Base-by-base conservation (phyloP, 2,113 vertebrate species). In the Barbus barbus region DNA sequence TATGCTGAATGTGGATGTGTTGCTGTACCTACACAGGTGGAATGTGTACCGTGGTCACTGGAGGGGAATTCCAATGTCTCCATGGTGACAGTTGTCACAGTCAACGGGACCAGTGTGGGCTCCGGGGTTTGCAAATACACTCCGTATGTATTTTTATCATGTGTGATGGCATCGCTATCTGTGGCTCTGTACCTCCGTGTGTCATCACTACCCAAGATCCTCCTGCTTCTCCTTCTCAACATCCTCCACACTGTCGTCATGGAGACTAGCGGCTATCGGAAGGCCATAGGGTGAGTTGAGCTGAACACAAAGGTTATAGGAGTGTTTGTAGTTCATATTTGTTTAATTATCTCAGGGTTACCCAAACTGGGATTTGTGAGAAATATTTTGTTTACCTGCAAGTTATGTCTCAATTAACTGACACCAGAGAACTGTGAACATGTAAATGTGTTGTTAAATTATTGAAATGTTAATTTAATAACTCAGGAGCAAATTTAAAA, bases 171-270 rank as follows among this genome's bases (percentile, higher is more conserved):
- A 24, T 96, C 95, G 28, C 96, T 99, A 83, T 97, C 96, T 0
- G 88, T 97, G 65, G 94, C 96, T 88, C 93, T 97, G 89, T 99
- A 98, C 94, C 95, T 99, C 86, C 95, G 97, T 5, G 95, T 99
- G 51, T 97, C 98, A 89, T 99, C 98, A 56, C 91, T 98, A 88
- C 97, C 96, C 92, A 99, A 99, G 94, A 95, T 97, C 88, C 88
- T 97, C 88, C 93, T 99, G 83, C 95, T 99, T 80, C 88, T 95
- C 71, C 95, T 97, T 88, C 95, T 99, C 89, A 97, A 96, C 13
- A 89, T 95, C 78, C 94, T 95, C 89, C 97, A 98, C 92, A 95
- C 97, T 75, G 92, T 95, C 56, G 93, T 98, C 91, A 95, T 99
- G 95, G 97, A 99, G 93, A 95, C 97, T 92, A 96, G 97, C 4